phyloP scores from a whole-genome alignment of 2,797 vertebrate genomes.

The Choloepus didactylus region DNA sequence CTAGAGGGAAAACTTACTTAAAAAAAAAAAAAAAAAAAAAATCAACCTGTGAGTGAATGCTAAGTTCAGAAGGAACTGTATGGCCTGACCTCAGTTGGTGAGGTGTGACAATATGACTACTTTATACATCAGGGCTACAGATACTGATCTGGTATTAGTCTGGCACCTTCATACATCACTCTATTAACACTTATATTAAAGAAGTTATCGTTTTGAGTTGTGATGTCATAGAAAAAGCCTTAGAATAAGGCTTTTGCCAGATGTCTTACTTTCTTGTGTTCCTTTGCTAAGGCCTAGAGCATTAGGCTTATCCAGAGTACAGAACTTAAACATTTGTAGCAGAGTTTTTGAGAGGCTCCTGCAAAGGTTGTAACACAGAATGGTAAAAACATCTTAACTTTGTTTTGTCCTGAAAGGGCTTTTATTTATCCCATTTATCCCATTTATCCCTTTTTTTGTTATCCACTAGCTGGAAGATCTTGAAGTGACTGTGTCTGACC shows the following conservation, averaged over 20 bases:
- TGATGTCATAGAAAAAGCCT: background rate
- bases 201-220: background rate
- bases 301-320: background rate
- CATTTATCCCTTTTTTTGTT: conserved; percentile 61
- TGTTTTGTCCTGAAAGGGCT: background rate
- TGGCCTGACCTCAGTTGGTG: background rate
- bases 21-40: background rate
- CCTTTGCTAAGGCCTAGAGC: background rate
- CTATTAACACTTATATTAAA: conserved; percentile 40
- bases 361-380: background rate
- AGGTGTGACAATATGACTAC: background rate
- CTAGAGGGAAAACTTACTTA: background rate
- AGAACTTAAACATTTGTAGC: background rate
- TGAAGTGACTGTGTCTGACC: conserved; percentile 96
- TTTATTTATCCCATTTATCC: background rate
- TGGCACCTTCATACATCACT: background rate
- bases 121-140: background rate
- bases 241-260: background rate
- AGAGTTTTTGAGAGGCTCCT: background rate
- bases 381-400: background rate
- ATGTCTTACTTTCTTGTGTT: background rate
- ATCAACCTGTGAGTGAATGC: background rate
- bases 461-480: conserved; percentile 94
- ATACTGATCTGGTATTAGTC: background rate
- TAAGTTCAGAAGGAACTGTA: background rate